A percentile compares a stretch with the other conserved stretches of the same genome.
Conservation (phyloP, 2,113 vertebrate genomes). For the Oncorhynchus tshawytscha region DNA sequence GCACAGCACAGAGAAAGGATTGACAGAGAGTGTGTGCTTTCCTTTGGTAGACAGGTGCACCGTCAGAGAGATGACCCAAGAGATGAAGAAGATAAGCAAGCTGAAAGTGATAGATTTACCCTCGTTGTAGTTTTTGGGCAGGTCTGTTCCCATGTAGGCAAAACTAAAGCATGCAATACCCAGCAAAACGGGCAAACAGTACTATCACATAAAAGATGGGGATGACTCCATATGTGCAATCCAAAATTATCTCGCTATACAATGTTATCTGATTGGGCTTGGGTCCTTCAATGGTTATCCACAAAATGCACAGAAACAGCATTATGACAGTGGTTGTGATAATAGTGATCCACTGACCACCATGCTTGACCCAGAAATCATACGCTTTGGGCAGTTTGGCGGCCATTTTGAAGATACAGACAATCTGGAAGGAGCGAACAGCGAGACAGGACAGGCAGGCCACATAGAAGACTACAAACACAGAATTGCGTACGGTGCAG, state of each 20-base stretch:
- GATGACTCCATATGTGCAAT: conserved; percentile 32
- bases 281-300: conserved; percentile 42
- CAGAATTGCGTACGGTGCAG: conserved; percentile 53
- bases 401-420: conserved; percentile 76
- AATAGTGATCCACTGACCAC: conserved; percentile 58
- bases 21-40: conserved; percentile 20
- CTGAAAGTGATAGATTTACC: conserved; percentile 74
- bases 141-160: conserved; percentile 74
- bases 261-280: conserved; percentile 18
- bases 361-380: conserved; percentile 61
- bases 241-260: conserved; percentile 50
- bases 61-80: conserved; percentile 57
- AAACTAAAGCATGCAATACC: conserved; percentile 63
- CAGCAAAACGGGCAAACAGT: conserved; percentile 40
- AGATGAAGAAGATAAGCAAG: conserved; percentile 66
- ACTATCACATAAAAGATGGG: conserved; percentile 6
- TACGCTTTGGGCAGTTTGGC: conserved; percentile 55
- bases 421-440: conserved; percentile 71
- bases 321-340: conserved; percentile 35
- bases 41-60: conserved; percentile 40
- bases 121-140: conserved; percentile 76
- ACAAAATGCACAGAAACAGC: conserved; percentile 38
- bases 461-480: conserved; percentile 61
- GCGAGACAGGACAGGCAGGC: conserved; percentile 70
- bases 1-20: conserved; percentile 36